A percentile compares a stretch with the other conserved stretches of the same genome.
Evolutionary conservation across 2,113 vertebrate species (phyloP).

Genomic region (Paedocypris sp.): DNA sequence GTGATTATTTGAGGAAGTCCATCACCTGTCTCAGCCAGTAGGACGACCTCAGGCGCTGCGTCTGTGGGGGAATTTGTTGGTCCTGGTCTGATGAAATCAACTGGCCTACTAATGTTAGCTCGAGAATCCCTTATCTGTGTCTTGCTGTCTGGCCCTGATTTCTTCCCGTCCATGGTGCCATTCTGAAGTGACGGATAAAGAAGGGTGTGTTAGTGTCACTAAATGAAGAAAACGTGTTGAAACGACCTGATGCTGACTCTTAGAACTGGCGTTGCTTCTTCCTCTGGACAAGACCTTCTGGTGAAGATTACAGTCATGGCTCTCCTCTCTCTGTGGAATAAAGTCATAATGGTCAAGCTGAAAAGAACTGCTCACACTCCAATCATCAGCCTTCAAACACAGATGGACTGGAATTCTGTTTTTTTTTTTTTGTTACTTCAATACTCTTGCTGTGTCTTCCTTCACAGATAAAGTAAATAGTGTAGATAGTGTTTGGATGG

Average conservation of each 20-base stretch:
- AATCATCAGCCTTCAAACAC: too few species aligned
- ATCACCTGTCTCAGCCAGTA: constrained; percentile 58
- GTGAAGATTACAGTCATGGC: constrained; percentile 67
- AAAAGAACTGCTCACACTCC: too few species aligned
- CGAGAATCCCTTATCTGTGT: constrained; percentile 39
- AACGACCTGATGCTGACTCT: constrained; percentile 72
- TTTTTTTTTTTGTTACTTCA: too few species aligned
- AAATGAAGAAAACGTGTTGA: not conserved
- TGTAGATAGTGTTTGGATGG: too few species aligned
- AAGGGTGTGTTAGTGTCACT: not conserved
- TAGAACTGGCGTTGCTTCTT: constrained; percentile 61
- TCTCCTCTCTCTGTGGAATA: constrained; percentile 52
- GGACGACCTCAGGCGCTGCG: constrained; percentile 52
- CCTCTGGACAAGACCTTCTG: constrained; percentile 68
- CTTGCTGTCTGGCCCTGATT: constrained; percentile 35
- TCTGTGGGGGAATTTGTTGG: constrained; percentile 41
- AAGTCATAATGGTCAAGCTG: not conserved
- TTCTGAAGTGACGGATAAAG: constrained; percentile 42
- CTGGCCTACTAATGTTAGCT: constrained; percentile 40
- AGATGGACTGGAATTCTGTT: too few species aligned
- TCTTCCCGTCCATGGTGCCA: constrained; percentile 43
- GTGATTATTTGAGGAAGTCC: too few species aligned
- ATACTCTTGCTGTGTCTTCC: too few species aligned
- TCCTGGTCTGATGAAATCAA: constrained; percentile 37
- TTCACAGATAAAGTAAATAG: too few species aligned